Base-by-base conservation (phyloP, 2,113 vertebrate species). In the Nestor notabilis region DNA sequence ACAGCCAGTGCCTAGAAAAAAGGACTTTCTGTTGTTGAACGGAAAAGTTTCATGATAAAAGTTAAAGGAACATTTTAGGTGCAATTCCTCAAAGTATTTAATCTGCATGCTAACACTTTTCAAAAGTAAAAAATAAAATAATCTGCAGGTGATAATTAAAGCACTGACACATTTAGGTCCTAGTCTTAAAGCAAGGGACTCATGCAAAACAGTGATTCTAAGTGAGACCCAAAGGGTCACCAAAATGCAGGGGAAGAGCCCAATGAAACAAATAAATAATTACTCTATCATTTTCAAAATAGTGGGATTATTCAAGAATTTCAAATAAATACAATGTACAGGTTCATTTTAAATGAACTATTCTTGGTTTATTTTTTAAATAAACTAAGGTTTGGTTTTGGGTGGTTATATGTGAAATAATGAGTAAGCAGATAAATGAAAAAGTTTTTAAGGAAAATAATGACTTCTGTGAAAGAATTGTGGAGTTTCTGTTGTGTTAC, bases 141-240 rank as follows among this genome's bases (percentile, higher is more conserved):
- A 49, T 37, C 37, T 39, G 17, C 14, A 71, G 24, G 7, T 78
- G 13, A 13, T 55, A 9, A 50, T 72, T 37, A 64, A 92, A 83
- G 3, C 6, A 28, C 21, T 50, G 60, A 41, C 6, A 35, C 2
- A 27, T 58, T 52, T 71, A 71, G 2, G 3, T 50, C 1, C 0
- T 33, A 19, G 15, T 31, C 61, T 58, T 43, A 80, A 53, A 83
- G 12, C 10, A 79, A 56, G 13, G 10, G 12, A 70, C 7, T 31
- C 2, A 4, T 49, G 29, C 13, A 81, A 80, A 50, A 50, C 18
- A 5, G 4, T 37, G 7, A 78, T 74, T 82, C 86, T 44, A 58
- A 68, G 8, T 61, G 24, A 64, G 16, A 43, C 17, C 58, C 29
- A 49, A 11, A 47, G 12, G 4, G 27, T 61, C 11, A 46, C 10